phyloP scores from a whole-genome alignment of 2,888 invertebrate species.

The Conomelus anceps region DNA sequence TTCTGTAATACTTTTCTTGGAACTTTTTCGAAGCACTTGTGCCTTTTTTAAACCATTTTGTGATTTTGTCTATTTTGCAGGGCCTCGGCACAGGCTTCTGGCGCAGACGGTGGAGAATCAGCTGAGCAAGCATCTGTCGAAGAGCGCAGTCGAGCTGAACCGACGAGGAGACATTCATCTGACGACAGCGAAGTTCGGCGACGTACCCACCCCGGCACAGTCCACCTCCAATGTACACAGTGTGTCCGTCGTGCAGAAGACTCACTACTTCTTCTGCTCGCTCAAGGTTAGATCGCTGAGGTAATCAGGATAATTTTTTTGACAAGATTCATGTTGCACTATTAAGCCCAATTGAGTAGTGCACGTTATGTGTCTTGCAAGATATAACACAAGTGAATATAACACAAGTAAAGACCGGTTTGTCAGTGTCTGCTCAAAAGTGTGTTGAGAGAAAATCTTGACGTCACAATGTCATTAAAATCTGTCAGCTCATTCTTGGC shows the following conservation, averaged over 20 bases:
- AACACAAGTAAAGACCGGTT: too few species aligned
- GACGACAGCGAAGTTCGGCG: slow-evolving; percentile 48
- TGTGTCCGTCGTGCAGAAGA: slow-evolving; percentile 68
- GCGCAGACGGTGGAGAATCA: slow-evolving; percentile 24
- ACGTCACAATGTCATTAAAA: too few species aligned
- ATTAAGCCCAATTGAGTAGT: neutral
- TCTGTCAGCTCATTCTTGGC: too few species aligned
- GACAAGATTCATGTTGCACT: neutral
- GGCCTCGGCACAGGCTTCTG: slow-evolving; percentile 13
- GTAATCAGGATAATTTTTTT: slow-evolving; percentile 20
- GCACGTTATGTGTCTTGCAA: neutral
- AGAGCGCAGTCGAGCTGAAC: slow-evolving; percentile 74
- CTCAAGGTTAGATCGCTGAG: slow-evolving; percentile 52
- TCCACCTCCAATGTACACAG: slow-evolving; percentile 41
- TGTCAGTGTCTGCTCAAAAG: too few species aligned
- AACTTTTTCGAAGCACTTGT: too few species aligned
- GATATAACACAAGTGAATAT: neutral
- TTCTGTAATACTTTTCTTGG: too few species aligned
- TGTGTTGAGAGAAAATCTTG: too few species aligned
- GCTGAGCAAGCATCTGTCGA: slow-evolving; percentile 61
- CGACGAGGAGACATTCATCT: slow-evolving; percentile 49
- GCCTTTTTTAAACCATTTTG: too few species aligned
- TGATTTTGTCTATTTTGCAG: slow-evolving; percentile 1
- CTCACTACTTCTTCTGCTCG: slow-evolving; percentile 75
- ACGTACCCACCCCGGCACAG: slow-evolving; percentile 23